phyloP scores from a whole-genome alignment of 2,797 vertebrate genomes.

The Sorex maritimensis region DNA sequence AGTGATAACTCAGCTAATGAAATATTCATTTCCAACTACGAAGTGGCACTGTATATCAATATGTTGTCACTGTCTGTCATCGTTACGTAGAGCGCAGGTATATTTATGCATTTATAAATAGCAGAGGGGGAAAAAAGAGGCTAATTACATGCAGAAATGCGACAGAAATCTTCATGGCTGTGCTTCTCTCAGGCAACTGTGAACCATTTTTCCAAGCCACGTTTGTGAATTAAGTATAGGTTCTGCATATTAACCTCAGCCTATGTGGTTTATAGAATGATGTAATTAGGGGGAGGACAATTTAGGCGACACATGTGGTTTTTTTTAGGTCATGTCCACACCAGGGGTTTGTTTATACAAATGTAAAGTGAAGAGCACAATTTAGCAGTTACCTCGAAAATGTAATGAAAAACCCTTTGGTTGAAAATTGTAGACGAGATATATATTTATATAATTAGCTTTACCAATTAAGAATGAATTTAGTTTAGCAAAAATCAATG shows the following conservation, averaged over 20 bases:
- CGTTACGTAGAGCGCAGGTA: conserved; percentile 86
- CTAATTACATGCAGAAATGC: conserved; percentile 80
- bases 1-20: conserved; percentile 91
- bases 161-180: conserved; percentile 72
- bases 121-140: conserved; percentile 67
- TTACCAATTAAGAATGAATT: conserved; percentile 80
- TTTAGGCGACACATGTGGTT: conserved; percentile 38
- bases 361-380: conserved; percentile 62
- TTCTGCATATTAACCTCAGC: conserved; percentile 83
- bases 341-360: conserved; percentile 74
- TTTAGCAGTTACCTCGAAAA: conserved; percentile 74
- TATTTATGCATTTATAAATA: conserved; percentile 88
- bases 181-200: conserved; percentile 74
- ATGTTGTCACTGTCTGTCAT: conserved; percentile 88
- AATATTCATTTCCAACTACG: conserved; percentile 89
- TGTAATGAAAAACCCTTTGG: conserved; percentile 47
- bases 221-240: conserved; percentile 83
- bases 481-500: conserved; percentile 82
- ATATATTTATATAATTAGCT: conserved; percentile 81
- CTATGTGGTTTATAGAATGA: conserved; percentile 79
- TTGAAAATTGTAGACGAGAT: conserved; percentile 65
- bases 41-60: conserved; percentile 89
- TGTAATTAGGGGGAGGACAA: conserved; percentile 70
- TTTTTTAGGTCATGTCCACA: conserved; percentile 75
- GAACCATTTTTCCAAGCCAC: conserved; percentile 78